Evolutionary conservation across 2,113 vertebrate species (phyloP), one percentile per base, ranked within the genome.

Genomic region (Apodemus speciosus): DNA sequence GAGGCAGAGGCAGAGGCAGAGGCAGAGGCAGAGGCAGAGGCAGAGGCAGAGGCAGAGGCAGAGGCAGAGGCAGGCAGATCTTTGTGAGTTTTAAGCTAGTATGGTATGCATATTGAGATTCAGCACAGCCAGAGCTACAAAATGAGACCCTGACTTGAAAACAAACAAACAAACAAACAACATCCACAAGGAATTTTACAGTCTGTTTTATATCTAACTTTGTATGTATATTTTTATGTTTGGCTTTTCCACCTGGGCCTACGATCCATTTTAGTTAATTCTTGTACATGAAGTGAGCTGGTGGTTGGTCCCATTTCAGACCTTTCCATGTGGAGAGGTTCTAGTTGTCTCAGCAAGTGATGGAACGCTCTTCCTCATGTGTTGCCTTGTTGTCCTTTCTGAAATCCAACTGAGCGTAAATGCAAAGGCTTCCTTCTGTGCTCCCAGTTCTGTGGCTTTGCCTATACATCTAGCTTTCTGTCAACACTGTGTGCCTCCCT

Each of bases 161-260:
- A 80, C 51, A 80, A 77, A 53, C 32, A n/a, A n/a, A 35, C 32
- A 21, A 49, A 56, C 46, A 35, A 21, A 11, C 30, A 77, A 23
- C 46, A 51, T 13, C 49, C 53, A 13, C 32, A 80, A 25, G 77
- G 9, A 71, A 49, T 85, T 68, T 46, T 21, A 66, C 56, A 80
- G 79, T 68, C 73, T 92, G 9, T 66, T 95, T 92, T 76, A 85
- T 0, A 25, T 66, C 73, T 85, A 91, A 53, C 9, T 80, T 90
- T 88, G 75, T 43, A 53, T 94, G 81, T 92, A n/a, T 23, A 88
- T 58, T 93, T 95, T 76, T 79, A 25, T 6, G n/a, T n/a, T 91
- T 81, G 23, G 25, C 27, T 35, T 85, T 93, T 68, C 77, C 6
- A 88, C 46, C 87, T 77, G 68, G 43, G 7, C 56, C 71, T 92